phyloP scores from a whole-genome alignment of 1,140 invertebrate genomes.

The Drosophila funebris region DNA sequence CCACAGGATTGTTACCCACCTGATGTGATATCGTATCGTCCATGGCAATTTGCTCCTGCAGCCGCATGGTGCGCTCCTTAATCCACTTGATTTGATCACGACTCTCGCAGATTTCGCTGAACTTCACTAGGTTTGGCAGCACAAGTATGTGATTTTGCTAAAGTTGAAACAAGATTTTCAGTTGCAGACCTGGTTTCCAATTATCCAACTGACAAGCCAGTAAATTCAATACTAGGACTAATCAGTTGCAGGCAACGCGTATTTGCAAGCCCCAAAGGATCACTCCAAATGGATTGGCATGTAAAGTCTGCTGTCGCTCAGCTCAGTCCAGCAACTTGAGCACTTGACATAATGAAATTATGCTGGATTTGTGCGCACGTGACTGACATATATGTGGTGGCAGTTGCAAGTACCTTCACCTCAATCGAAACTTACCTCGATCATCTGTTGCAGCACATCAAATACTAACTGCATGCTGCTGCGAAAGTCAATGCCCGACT shows the following conservation, averaged over 20 bases:
- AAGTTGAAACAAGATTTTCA: constrained; percentile 3
- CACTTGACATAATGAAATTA: constrained; percentile 56
- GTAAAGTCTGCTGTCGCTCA: constrained; percentile 43
- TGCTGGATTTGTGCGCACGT: constrained; percentile 22
- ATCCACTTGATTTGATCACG: constrained; percentile 83
- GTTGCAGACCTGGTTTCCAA: constrained; percentile 21
- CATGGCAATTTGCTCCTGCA: constrained; percentile 81
- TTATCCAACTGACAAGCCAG: constrained; percentile 43
- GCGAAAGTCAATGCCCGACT: constrained; percentile 81
- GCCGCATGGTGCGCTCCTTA: constrained; percentile 71
- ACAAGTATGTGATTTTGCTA: constrained; percentile 78
- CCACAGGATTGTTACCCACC: constrained; percentile 34
- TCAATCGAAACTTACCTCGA: constrained; percentile 70
- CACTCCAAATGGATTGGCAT: constrained; percentile 31
- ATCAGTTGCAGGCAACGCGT: constrained; percentile 1
- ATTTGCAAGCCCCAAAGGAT: constrained; percentile 28
- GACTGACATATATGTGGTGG: constrained; percentile 32
- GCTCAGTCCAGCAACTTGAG: neutral
- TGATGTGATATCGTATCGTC: constrained; percentile 83
- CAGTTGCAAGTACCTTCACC: constrained; percentile 10
- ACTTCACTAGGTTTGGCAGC: constrained; percentile 80
- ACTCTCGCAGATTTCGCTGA: constrained; percentile 82
- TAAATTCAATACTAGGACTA: constrained; percentile 47
- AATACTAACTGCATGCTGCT: constrained; percentile 83
- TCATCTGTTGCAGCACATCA: constrained; percentile 83